phyloP scores from a whole-genome alignment of 1,140 invertebrate species.

The Micrasema longulum region DNA sequence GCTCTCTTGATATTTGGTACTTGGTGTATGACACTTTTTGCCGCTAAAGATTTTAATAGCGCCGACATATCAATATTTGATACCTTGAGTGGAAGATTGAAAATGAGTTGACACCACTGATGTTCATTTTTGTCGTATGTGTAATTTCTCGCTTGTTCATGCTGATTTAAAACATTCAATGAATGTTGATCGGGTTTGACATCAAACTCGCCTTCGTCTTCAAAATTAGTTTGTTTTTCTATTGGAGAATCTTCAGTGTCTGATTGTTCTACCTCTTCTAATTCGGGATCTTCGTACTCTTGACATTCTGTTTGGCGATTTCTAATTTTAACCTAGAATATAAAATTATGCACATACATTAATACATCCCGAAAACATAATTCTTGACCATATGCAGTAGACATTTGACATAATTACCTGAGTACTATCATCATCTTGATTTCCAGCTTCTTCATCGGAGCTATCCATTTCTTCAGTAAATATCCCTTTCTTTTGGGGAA shows the following conservation, averaged over 20 bases:
- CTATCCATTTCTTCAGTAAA: constrained; percentile 71
- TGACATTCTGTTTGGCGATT: constrained; percentile 66
- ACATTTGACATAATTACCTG: constrained; percentile 56
- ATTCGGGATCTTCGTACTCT: constrained; percentile 69
- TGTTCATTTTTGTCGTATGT: constrained; percentile 79
- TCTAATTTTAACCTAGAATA: constrained; percentile 63
- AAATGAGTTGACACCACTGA: constrained; percentile 67
- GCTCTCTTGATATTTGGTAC: constrained; percentile 86
- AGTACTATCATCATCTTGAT: constrained; percentile 73
- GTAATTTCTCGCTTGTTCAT: constrained; percentile 72
- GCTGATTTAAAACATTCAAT: constrained; percentile 36
- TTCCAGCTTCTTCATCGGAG: constrained; percentile 86
- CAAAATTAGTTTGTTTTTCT: constrained; percentile 59
- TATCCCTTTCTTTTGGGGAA: constrained; percentile 60
- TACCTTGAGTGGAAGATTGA: constrained; percentile 75
- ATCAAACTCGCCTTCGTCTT: constrained; percentile 59
- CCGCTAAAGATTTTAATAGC: constrained; percentile 80
- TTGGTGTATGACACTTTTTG: constrained; percentile 82
- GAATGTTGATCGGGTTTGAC: constrained; percentile 56
- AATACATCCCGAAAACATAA: not conserved
- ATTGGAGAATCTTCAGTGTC: constrained; percentile 59
- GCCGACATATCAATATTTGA: constrained; percentile 82
- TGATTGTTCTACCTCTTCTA: constrained; percentile 67
- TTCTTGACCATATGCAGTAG: not conserved
- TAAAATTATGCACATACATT: not conserved